Percentiles rank a stretch among this genome's conserved stretches.
Evolutionary conservation across 23 tunicate genomes (phyloP).

Genomic region (Diplosoma virens): DNA sequence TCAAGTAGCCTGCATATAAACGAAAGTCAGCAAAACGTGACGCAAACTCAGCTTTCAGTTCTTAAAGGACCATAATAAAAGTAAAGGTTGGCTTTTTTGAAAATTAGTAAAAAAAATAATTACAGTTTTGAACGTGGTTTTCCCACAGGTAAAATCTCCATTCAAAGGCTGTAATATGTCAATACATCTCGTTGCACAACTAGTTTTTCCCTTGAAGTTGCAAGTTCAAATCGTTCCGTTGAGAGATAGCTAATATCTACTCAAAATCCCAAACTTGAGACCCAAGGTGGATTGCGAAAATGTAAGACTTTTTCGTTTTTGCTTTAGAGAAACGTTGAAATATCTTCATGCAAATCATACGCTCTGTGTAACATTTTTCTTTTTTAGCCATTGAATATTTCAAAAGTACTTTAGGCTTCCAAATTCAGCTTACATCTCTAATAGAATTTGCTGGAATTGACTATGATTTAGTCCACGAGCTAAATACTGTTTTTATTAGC

Average conservation of each 20-base stretch:
- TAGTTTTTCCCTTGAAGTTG: not conserved
- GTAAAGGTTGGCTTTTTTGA: too few relatives aligned
- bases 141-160: not conserved
- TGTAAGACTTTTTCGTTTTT: not conserved
- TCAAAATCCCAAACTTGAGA: not conserved
- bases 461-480: not conserved
- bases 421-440: not conserved
- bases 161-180: not conserved
- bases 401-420: not conserved
- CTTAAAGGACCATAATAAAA: not conserved
- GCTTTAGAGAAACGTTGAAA: not conserved
- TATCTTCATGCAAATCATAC: too few relatives aligned
- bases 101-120: not conserved
- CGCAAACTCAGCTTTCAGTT: not conserved
- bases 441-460: not conserved
- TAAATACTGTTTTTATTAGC: not conserved
- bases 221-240: not conserved
- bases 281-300: not conserved
- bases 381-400: not conserved
- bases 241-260: not conserved
- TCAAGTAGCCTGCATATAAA: not conserved
- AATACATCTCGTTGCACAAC: not conserved
- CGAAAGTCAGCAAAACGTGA: too few relatives aligned
- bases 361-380: not conserved
- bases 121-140: not conserved